Percentiles rank a stretch among this genome's conserved stretches.
Evolutionary conservation across 2,797 vertebrate genomes (phyloP).

Genomic region (Sebastes cheni): DNA sequence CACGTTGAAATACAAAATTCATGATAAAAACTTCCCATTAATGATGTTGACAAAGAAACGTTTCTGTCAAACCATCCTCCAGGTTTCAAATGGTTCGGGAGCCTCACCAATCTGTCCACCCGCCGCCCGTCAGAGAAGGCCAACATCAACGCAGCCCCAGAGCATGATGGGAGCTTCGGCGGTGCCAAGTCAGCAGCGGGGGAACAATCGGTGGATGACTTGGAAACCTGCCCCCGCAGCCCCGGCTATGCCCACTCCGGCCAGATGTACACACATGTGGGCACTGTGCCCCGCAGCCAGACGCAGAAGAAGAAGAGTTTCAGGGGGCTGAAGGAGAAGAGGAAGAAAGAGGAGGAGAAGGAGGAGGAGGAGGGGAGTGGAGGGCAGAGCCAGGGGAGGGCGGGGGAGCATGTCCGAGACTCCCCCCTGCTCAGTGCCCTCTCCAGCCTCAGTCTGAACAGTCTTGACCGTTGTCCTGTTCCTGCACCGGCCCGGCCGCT

Average conservation of each 20-base stretch:
- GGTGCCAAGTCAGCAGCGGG: slow-evolving; percentile 20
- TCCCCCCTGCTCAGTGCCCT: slow-evolving; percentile 73
- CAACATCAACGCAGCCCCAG: background rate
- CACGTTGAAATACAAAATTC: too few relatives aligned
- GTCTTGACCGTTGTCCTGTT: background rate
- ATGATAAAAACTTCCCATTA: background rate
- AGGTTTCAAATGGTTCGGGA: slow-evolving; percentile 89
- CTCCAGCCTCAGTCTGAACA: slow-evolving; percentile 41
- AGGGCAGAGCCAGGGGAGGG: slow-evolving; percentile 27
- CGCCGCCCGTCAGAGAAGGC: slow-evolving; percentile 46
- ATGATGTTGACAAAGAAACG: background rate
- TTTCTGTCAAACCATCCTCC: slow-evolving; percentile 7
- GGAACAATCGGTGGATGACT: slow-evolving; percentile 79
- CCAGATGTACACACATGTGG: slow-evolving; percentile 91
- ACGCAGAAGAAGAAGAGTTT: slow-evolving; percentile 48
- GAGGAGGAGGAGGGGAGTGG: background rate
- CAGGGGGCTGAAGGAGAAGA: slow-evolving; percentile 29
- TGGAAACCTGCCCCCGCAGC: slow-evolving; percentile 76
- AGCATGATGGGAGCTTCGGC: slow-evolving; percentile 15
- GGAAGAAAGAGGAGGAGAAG: background rate
- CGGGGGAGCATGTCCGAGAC: slow-evolving; percentile 58
- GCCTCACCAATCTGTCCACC: slow-evolving; percentile 82
- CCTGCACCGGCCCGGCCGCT: background rate
- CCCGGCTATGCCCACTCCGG: slow-evolving; percentile 81
- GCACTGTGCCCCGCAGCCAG: slow-evolving; percentile 86